These are phyloP conservation scores for Macaria liturata DNA, from an alignment of 2,888 invertebrate genomes.

Conservation along the genomic window DNA sequence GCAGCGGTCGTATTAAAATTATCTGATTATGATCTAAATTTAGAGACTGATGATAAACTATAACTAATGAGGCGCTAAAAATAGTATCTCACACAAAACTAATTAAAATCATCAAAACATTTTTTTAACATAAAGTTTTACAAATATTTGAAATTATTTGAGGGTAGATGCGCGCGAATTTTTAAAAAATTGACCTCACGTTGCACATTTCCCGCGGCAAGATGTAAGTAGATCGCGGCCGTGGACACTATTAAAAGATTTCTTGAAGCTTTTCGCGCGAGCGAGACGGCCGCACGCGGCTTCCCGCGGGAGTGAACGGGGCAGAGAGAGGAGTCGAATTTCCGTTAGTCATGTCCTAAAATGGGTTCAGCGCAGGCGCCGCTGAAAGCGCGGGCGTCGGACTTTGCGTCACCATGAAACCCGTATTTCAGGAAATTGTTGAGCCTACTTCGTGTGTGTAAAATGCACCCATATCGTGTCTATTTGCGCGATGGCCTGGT, in stretches of 20 bases:
- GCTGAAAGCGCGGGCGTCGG: slow-evolving; percentile 82
- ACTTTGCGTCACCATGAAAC: slow-evolving; percentile 79
- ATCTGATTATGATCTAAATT: slow-evolving; percentile 63
- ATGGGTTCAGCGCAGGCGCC: slow-evolving; percentile 86
- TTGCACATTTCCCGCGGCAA: slow-evolving; percentile 77
- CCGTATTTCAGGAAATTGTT: slow-evolving; percentile 79
- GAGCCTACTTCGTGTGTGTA: slow-evolving; percentile 57
- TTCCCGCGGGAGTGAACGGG: slow-evolving; percentile 77
- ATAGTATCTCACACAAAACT: neutral
- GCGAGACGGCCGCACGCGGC: slow-evolving; percentile 67
- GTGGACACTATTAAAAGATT: slow-evolving; percentile 85
- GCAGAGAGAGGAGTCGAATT: slow-evolving; percentile 84
- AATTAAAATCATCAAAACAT: neutral
- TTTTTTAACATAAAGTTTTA: slow-evolving; percentile 9
- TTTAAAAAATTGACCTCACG: slow-evolving; percentile 38
- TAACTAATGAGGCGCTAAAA: slow-evolving; percentile 21
- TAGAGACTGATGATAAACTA: slow-evolving; percentile 40
- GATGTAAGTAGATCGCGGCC: slow-evolving; percentile 83
- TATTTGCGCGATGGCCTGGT: slow-evolving; percentile 53
- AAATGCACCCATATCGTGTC: slow-evolving; percentile 60
- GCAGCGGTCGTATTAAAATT: slow-evolving; percentile 40
- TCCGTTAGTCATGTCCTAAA: slow-evolving; percentile 89
- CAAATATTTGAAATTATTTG: slow-evolving; percentile 22
- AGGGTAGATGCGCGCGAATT: slow-evolving; percentile 44
- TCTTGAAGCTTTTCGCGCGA: slow-evolving; percentile 81